Percentiles rank a stretch among this genome's conserved stretches.
Conservation (phyloP, 2,888 invertebrate species). For the Microctonus hyperodae region DNA sequence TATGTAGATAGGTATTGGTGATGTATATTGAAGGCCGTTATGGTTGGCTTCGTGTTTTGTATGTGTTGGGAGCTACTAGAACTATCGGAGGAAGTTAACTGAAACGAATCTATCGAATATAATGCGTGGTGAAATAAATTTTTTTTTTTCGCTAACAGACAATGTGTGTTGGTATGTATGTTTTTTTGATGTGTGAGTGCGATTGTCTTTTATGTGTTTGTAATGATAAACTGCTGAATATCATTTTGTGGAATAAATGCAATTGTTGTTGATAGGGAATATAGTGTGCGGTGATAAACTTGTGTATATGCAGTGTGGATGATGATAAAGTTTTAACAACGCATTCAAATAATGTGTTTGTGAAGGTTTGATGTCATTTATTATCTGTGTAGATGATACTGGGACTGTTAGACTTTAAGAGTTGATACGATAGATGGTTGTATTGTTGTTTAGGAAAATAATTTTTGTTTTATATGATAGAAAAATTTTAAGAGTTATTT, state of each 20-base stretch:
- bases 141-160: too few species aligned
- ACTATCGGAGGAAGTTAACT: background rate
- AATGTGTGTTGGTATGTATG: background rate
- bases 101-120: background rate
- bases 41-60: background rate
- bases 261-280: slow-evolving; percentile 6
- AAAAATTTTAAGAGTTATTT: too few species aligned
- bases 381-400: background rate
- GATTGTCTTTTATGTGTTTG: too few species aligned
- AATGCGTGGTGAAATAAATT: background rate
- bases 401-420: background rate
- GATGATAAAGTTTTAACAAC: background rate
- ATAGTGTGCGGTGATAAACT: background rate
- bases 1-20: background rate
- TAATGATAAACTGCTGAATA: background rate
- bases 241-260: background rate
- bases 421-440: background rate
- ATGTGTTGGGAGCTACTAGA: background rate
- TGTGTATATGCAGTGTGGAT: background rate
- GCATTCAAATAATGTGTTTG: background rate
- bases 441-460: too few species aligned
- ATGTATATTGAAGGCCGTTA: background rate
- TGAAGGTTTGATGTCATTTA: background rate
- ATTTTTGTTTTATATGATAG: too few species aligned
- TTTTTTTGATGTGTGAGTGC: too few species aligned